Evolutionary conservation across 2,797 vertebrate species (phyloP).

Genomic region (Poeciliopsis infans): DNA sequence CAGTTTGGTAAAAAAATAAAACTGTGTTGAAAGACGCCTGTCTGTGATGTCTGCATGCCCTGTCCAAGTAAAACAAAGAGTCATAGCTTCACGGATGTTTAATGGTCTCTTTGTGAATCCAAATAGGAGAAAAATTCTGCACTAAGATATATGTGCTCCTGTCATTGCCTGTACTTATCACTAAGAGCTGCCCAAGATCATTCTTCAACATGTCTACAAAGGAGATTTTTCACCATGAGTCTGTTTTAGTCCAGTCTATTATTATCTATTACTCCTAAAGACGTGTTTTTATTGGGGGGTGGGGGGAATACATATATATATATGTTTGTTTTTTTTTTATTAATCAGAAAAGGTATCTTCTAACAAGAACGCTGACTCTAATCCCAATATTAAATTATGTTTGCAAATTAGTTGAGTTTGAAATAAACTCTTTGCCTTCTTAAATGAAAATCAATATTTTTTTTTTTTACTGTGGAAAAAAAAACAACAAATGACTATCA

Average conservation of each 20-base stretch:
- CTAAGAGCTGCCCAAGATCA: constrained; percentile 1
- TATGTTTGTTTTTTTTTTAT: no score
- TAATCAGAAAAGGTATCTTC: not conserved
- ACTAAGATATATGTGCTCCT: constrained; percentile 12
- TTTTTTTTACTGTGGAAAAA: constrained; percentile 53
- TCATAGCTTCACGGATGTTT: not conserved
- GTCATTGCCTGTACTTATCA: constrained; percentile 8
- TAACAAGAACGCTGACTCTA: not conserved
- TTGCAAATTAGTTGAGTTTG: constrained; percentile 10
- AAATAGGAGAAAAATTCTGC: not conserved
- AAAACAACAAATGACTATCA: constrained; percentile 67
- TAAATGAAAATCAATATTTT: constrained; percentile 51
- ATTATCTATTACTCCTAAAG: not conserved
- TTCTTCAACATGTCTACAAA: constrained; percentile 13
- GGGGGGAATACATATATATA: no score
- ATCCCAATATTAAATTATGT: constrained; percentile 9
- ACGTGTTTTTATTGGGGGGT: not conserved
- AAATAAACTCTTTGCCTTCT: constrained; percentile 44
- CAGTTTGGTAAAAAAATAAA: constrained; percentile 2
- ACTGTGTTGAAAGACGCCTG: not conserved
- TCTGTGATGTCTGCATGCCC: not conserved
- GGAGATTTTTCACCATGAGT: not conserved
- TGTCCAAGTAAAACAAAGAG: not conserved
- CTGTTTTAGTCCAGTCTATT: constrained; percentile 10
- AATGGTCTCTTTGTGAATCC: not conserved